phyloP scores from a whole-genome alignment of 2,888 invertebrate species.

The Exocentrus adspersus region DNA sequence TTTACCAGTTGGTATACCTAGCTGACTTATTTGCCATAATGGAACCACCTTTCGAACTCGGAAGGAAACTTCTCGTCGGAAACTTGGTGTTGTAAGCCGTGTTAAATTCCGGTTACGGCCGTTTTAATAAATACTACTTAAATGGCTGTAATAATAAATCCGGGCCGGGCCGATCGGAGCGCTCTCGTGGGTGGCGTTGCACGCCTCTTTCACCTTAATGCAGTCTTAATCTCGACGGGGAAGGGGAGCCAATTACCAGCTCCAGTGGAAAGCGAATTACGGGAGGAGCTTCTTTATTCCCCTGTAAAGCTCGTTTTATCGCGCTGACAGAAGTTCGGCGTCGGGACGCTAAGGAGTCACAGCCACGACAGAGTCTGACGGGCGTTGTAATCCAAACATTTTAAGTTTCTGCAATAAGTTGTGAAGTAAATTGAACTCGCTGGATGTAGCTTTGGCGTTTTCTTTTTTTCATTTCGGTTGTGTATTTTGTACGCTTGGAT shows the following conservation, averaged over 20 bases:
- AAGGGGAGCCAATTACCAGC: constrained; percentile 20
- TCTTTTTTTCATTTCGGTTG: no score
- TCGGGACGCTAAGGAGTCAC: no score
- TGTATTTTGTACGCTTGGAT: no score
- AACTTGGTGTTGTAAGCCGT: not conserved
- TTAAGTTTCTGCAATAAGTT: no score
- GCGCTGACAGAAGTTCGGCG: constrained; percentile 24
- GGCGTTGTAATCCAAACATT: no score
- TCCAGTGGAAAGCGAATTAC: constrained; percentile 25
- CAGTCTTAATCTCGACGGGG: constrained; percentile 19
- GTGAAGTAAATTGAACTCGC: no score
- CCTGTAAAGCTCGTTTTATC: constrained; percentile 30
- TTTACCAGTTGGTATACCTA: no score
- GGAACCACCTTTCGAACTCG: no score
- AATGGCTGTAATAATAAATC: not conserved
- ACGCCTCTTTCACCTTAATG: constrained; percentile 6
- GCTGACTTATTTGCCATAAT: no score
- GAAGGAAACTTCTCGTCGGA: not conserved
- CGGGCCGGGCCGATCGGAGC: not conserved
- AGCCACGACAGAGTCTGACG: no score
- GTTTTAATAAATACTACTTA: constrained; percentile 1
- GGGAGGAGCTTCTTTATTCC: constrained; percentile 26
- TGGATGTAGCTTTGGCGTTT: no score
- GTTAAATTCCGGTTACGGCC: not conserved
- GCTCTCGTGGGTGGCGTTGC: not conserved